Evolutionary conservation across 2,888 invertebrate genomes (phyloP).

Genomic region (Tillus elongatus): DNA sequence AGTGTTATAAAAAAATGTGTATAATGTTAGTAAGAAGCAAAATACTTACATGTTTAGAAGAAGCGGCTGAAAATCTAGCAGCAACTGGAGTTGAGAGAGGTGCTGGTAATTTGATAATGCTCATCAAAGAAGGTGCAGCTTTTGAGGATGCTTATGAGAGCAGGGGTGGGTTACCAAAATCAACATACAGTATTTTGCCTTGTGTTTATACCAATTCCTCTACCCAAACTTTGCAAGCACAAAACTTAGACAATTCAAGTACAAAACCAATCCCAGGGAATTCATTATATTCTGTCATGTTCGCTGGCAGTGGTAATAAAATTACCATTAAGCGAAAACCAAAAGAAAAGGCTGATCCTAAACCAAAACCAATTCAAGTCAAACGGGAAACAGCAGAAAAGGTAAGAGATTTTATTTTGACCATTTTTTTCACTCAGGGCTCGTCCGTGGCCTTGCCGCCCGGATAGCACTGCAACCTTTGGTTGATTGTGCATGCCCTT

Average conservation of each 20-base stretch:
- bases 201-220: constrained; percentile 62
- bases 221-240: constrained; percentile 41
- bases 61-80: constrained; percentile 46
- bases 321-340: constrained; percentile 73
- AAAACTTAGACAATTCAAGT: constrained; percentile 16
- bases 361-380: constrained; percentile 21
- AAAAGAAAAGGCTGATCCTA: constrained; percentile 47
- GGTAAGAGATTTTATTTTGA: too few species aligned
- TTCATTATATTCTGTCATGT: constrained; percentile 68
- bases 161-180: constrained; percentile 62
- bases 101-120: constrained; percentile 56
- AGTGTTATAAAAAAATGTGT: constrained; percentile 85
- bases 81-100: constrained; percentile 46
- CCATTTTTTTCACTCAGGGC: too few species aligned
- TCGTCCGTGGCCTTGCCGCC: too few species aligned
- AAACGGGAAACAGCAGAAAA: constrained; percentile 28
- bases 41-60: constrained; percentile 53
- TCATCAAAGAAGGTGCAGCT: constrained; percentile 71
- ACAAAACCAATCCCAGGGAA: constrained; percentile 29
- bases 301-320: constrained; percentile 72
- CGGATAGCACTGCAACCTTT: too few species aligned
- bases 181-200: constrained; percentile 64
- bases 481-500: too few species aligned
- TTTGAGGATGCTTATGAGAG: constrained; percentile 69
- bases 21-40: constrained; percentile 68